Evolutionary conservation across 2,888 invertebrate genomes (phyloP), one percentile per base, ranked within the genome.

Genomic region (Watsonalla binaria): DNA sequence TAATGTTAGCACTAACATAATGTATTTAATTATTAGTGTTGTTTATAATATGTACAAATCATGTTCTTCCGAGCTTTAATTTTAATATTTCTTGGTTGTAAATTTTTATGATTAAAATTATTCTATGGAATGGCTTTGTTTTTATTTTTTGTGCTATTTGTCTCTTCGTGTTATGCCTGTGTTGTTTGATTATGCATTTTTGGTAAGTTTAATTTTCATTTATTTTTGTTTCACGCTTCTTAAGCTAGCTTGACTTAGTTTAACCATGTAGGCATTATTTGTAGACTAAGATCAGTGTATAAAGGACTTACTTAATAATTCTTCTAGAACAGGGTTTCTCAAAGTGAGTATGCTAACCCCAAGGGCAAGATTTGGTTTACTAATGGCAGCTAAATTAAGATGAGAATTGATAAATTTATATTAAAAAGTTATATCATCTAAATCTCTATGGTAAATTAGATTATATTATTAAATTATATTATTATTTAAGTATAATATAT

Each of bases 21-120:
- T 68, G 60, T 58, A 57, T 57, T 53, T 59, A 62, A 47, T 60
- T 60, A 63, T 51, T 47, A 53, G 56, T 72, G 62, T 69, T 63
- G 55, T 68, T 64, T 70, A 65, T 69, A 63, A 68, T 78, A 78
- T 88, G 82, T 86, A 87, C 81, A 85, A 83, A 82, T 82, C 75
- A 80, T 82, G 86, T 88, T 92, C 90, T 91, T 89, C 86, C 84
- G 81, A 92, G 88, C 89, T 90, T 90, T 90, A 86, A 89, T 83
- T 76, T 68, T 86, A 24, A 87, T 80, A 15, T 84, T 84, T 83
- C 80, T 86, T 89, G 85, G 84, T 87, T 87, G 89, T 91, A 90
- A 78, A 84, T 86, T 83, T 89, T 87, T 84, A 84, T 88, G 84
- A 89, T 86, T 90, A 89, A 88, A 82, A 82, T 82, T 84, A 82